Conservation (phyloP, 1,140 invertebrate species). For the Drosophila malerkotliana region DNA sequence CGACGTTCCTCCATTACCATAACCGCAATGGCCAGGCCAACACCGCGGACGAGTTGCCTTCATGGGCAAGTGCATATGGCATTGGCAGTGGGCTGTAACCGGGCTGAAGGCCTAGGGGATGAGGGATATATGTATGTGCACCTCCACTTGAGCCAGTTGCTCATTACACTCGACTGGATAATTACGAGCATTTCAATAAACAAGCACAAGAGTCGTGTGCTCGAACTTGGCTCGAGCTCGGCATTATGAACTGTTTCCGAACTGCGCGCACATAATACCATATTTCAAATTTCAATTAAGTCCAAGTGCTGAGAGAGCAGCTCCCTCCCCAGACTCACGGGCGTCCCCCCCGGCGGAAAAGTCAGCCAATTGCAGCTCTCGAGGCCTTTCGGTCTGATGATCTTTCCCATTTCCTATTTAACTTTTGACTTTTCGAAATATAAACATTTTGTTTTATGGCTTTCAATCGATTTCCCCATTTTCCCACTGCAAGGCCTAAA, state of each 20-base stretch:
- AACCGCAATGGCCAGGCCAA: conserved; percentile 15
- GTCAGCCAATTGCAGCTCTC: conserved; percentile 45
- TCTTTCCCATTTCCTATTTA: conserved; percentile 67
- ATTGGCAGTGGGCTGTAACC: conserved; percentile 33
- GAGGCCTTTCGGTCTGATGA: conserved; percentile 38
- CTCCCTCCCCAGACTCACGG: background rate
- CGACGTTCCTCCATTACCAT: conserved; percentile 13
- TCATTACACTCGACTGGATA: conserved; percentile 78
- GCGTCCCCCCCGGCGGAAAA: background rate
- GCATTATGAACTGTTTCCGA: conserved; percentile 79
- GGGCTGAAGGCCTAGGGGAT: conserved; percentile 3
- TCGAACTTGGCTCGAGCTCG: conserved; percentile 53
- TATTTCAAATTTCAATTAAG: conserved; percentile 84
- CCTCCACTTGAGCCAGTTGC: conserved; percentile 73
- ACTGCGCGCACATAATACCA: conserved; percentile 79
- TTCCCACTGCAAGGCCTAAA: conserved; percentile 42
- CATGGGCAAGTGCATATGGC: conserved; percentile 57
- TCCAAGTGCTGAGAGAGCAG: conserved; percentile 80
- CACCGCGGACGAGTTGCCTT: conserved; percentile 33
- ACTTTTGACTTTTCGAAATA: conserved; percentile 79
- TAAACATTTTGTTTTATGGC: conserved; percentile 78
- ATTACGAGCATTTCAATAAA: conserved; percentile 76
- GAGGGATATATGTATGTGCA: conserved; percentile 2
- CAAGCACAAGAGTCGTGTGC: conserved; percentile 56
- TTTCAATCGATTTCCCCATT: conserved; percentile 58